A percentile compares a stretch with the other conserved stretches of the same genome.
Evolutionary conservation across 2,113 vertebrate species (phyloP).

Genomic region (Albula goreensis): DNA sequence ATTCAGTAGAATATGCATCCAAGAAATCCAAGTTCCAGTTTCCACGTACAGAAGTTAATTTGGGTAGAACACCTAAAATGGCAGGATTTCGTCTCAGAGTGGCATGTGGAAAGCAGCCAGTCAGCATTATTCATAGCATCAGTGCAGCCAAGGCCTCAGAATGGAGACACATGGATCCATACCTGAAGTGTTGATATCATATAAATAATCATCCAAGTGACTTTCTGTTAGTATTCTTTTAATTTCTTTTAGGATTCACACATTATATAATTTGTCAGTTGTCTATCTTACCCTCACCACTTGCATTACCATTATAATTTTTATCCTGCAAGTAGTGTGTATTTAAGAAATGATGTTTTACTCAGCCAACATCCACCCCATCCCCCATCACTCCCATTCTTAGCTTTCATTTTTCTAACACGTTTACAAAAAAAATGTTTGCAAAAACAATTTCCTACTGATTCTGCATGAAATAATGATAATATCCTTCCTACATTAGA

Average conservation of each 20-base stretch:
- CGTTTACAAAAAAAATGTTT: background rate
- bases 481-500: too few relatives aligned
- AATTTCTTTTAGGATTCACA: background rate
- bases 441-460: background rate
- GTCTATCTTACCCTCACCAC: background rate
- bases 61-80: too few relatives aligned
- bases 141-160: background rate
- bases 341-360: background rate
- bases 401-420: too few relatives aligned
- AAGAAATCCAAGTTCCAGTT: background rate
- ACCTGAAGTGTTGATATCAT: too few relatives aligned
- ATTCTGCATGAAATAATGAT: too few relatives aligned
- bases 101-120: background rate
- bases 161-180: background rate
- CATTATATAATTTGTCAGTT: background rate
- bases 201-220: too few relatives aligned
- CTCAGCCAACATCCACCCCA: background rate
- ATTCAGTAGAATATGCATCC: background rate
- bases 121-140: background rate
- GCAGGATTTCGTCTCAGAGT: background rate
- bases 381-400: too few relatives aligned
- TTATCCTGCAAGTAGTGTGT: background rate
- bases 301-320: background rate
- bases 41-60: background rate
- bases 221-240: too few relatives aligned